Base-by-base conservation (phyloP, 2,797 vertebrate genomes). In the Poecilia gillii region DNA sequence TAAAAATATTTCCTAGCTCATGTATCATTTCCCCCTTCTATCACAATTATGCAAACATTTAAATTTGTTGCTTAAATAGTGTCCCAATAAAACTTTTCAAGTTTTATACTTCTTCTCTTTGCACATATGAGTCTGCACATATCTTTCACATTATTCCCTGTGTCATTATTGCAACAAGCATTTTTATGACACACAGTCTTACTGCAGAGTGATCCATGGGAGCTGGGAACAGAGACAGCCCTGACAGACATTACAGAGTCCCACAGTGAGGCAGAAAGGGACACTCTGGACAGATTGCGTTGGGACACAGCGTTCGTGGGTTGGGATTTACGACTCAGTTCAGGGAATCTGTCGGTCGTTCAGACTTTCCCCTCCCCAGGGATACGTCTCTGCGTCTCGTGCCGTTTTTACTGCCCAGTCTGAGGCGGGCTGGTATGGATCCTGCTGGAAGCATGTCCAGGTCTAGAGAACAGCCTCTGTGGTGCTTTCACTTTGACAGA, bases 301-400 rank as follows among this genome's bases (percentile, higher is more conserved):
- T 75, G 20, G 81, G 87, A 88, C 89, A 41, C 41, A 8, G 79
- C 25, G 39, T 84, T 66, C 73, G 71, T 12, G 55, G 75, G 47
- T 47, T 75, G 11, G 76, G 81, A 88, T 92, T 90, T 89, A 89
- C 81, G 87, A 81, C 80, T 81, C 49, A 57, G 76, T 80, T 81
- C 47, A 66, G 28, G 72, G 74, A 41, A 51, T 84, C 59, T 68
- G 78, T 80, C 12, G 2, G 79, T 82, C 71, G 82, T 79, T 83
- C 71, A 86, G 84, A 76, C 79, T 23, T 47, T 5, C 64, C 43
- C 57, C 43, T 13, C 11, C 55, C 84, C 80, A n/a, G 73, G 81
- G 90, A 88, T 41, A 49, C n/a, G 79, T 87, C 76, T 84, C 80
- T 79, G 39, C 16, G 79, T 94, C 85, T 88, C 39, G 81, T 16